Conservation (phyloP, 2,113 vertebrate species). For the Microtus oregoni region DNA sequence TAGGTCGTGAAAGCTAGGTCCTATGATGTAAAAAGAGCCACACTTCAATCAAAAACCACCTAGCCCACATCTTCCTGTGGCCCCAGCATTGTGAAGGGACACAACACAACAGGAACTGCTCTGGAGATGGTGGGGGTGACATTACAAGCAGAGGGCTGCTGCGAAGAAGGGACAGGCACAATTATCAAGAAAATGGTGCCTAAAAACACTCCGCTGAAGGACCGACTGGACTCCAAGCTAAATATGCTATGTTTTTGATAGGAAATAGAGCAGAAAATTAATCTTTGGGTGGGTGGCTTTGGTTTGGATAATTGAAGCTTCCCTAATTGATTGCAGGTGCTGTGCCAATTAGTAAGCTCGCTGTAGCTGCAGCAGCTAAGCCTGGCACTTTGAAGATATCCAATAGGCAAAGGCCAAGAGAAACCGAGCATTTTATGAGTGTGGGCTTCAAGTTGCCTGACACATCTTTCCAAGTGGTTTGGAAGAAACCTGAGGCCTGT, state of each 20-base stretch:
- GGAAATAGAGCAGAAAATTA: slow-evolving; percentile 79
- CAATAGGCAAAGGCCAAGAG: slow-evolving; percentile 56
- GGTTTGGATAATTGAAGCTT: slow-evolving; percentile 74
- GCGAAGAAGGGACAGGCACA: slow-evolving; percentile 58
- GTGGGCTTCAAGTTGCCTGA: slow-evolving; percentile 53
- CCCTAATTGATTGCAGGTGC: slow-evolving; percentile 78
- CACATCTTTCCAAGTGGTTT: slow-evolving; percentile 63
- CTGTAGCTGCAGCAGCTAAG: slow-evolving; percentile 34
- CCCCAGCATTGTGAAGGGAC: slow-evolving; percentile 77
- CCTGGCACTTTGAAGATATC: slow-evolving; percentile 36
- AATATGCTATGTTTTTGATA: slow-evolving; percentile 75
- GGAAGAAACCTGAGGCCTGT: slow-evolving; percentile 61
- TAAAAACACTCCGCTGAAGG: slow-evolving; percentile 64
- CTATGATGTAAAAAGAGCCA: neutral
- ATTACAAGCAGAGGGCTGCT: slow-evolving; percentile 41
- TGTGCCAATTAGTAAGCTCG: slow-evolving; percentile 66
- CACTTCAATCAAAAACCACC: slow-evolving; percentile 61
- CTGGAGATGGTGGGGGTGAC: slow-evolving; percentile 65
- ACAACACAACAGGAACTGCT: slow-evolving; percentile 69
- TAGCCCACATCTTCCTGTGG: slow-evolving; percentile 39
- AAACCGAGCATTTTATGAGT: slow-evolving; percentile 73
- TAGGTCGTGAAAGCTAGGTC: neutral
- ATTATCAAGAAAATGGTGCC: slow-evolving; percentile 61
- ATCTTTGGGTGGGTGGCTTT: slow-evolving; percentile 75
- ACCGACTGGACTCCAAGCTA: slow-evolving; percentile 27